Evolutionary conservation across 2,797 vertebrate genomes (phyloP).

Genomic region (Onychomys arenicola): DNA sequence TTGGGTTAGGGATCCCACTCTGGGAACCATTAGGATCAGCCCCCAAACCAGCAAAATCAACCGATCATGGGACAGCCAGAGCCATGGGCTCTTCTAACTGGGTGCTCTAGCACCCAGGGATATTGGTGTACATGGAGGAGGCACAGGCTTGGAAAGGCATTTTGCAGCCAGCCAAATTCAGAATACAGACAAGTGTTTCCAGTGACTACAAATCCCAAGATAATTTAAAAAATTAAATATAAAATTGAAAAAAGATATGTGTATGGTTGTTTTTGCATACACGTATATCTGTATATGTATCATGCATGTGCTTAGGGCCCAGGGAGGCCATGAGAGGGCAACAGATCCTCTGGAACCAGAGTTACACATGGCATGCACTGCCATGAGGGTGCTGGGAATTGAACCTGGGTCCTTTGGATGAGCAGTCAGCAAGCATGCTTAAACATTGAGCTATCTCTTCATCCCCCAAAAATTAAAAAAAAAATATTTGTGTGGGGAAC

Average conservation of each 20-base stretch:
- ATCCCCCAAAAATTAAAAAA: neutral
- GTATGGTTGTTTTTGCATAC: neutral
- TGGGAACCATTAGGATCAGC: neutral
- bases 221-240: neutral
- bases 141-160: accelerated
- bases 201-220: neutral
- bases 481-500: neutral
- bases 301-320: neutral
- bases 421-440: neutral
- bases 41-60: neutral
- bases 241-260: neutral
- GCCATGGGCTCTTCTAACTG: neutral
- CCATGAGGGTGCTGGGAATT: neutral
- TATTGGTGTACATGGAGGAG: accelerated
- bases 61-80: accelerated
- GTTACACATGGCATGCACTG: neutral
- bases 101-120: neutral
- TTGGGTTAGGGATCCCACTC: neutral
- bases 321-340: neutral
- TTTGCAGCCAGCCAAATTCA: neutral
- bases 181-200: accelerated
- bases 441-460: neutral
- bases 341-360: neutral
- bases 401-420: neutral
- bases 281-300: neutral